phyloP scores from a whole-genome alignment of 37 sponge, comb jelly and placozoan genomes.

The Spongilla lacustris region DNA sequence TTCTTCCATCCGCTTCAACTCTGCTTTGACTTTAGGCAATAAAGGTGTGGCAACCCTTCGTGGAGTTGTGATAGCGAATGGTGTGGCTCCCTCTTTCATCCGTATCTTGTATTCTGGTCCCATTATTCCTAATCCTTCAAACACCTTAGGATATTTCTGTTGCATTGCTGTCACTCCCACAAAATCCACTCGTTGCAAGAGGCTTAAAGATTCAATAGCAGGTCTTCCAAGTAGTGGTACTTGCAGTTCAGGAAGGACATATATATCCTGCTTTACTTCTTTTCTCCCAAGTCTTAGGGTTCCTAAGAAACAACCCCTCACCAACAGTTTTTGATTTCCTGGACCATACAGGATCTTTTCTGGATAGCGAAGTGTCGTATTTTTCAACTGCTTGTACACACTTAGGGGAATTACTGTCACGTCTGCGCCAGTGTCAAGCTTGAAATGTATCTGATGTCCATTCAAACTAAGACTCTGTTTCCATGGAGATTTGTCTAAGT shows the following conservation, averaged over 20 bases:
- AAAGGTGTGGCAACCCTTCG: conserved; percentile 1
- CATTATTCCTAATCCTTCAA: no score
- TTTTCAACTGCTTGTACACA: conserved; percentile 4
- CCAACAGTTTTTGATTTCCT: no score
- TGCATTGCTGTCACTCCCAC: no score
- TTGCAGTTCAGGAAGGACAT: background rate
- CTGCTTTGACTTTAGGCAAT: background rate
- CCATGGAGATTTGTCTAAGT: no score
- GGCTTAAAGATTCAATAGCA: conserved; percentile 20
- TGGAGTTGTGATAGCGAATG: no score
- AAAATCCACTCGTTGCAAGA: conserved; percentile 7
- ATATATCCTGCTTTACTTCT: background rate
- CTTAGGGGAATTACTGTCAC: background rate
- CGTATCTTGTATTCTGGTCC: no score
- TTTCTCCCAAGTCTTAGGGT: background rate
- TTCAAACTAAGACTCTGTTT: no score
- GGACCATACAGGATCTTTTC: conserved; percentile 6
- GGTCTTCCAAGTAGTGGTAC: conserved; percentile 13
- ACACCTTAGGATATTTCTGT: no score
- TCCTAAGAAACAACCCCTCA: conserved; percentile 4
- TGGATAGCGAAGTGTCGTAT: background rate
- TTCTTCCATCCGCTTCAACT: conserved; percentile 17
- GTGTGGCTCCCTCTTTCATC: no score
- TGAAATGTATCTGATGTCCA: no score
- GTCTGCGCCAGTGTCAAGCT: no score